A percentile compares a stretch with the other conserved stretches of the same genome.
These are phyloP conservation scores for Cynaeus angustus DNA, from an alignment of 2,888 invertebrate species.

Conservation along the genomic window DNA sequence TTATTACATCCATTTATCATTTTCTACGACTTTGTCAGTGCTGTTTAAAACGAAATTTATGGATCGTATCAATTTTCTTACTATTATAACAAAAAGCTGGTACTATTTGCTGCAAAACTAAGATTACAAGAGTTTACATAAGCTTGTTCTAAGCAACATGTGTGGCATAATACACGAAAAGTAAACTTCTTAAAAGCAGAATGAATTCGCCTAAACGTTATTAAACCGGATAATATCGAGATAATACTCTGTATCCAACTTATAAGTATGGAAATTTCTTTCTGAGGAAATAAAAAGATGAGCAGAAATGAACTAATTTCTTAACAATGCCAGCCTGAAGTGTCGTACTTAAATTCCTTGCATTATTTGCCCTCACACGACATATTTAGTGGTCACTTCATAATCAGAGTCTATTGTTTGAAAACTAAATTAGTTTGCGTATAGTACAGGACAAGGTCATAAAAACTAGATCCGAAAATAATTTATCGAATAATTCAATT, in stretches of 20 bases:
- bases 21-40: conserved; percentile 10
- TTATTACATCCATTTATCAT: conserved; percentile 33
- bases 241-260: not conserved
- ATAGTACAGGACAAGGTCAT: not conserved
- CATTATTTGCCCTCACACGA: no score
- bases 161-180: conserved; percentile 1
- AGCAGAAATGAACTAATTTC: no score
- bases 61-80: not conserved
- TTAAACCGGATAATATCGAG: conserved; percentile 10
- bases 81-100: conserved; percentile 1
- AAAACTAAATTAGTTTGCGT: not conserved
- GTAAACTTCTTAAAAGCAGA: conserved; percentile 6
- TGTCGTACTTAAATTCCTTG: no score
- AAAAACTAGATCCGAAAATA: no score
- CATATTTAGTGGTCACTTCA: no score
- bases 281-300: no score
- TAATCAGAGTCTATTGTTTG: not conserved
- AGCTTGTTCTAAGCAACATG: not conserved
- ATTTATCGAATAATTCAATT: not conserved
- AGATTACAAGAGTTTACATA: conserved; percentile 9
- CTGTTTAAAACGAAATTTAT: conserved; percentile 23
- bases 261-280: not conserved
- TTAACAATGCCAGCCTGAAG: no score
- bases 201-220: conserved; percentile 6
- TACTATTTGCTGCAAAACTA: conserved; percentile 5